Conservation (phyloP, 2,888 invertebrate species). For the Drosophila histrio region DNA sequence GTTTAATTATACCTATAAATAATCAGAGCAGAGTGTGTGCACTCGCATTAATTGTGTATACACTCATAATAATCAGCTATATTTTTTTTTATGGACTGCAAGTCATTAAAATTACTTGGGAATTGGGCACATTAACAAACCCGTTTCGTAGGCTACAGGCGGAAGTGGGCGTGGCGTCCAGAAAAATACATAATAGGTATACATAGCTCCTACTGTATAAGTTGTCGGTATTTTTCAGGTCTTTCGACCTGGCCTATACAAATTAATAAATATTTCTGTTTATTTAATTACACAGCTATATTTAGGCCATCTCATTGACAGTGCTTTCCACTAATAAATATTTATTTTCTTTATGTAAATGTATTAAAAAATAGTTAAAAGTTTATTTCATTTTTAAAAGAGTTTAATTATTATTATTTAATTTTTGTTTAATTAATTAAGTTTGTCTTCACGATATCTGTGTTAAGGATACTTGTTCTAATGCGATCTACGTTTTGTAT, state of each 20-base stretch:
- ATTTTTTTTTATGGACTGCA: slow-evolving; percentile 48
- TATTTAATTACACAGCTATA: not conserved
- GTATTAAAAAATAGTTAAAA: no score
- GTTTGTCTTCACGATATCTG: no score
- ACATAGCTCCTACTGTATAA: no score
- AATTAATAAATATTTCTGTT: not conserved
- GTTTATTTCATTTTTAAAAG: no score
- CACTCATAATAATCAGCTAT: slow-evolving; percentile 64
- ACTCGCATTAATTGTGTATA: slow-evolving; percentile 58
- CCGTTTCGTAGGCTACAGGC: slow-evolving; percentile 17
- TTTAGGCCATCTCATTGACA: not conserved
- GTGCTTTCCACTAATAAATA: not conserved
- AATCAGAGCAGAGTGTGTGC: slow-evolving; percentile 65
- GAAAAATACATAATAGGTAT: no score
- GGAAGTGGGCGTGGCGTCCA: slow-evolving; percentile 42
- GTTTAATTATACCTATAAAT: slow-evolving; percentile 76
- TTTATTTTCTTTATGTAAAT: not conserved
- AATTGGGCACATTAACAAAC: slow-evolving; percentile 41
- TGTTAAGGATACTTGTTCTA: no score
- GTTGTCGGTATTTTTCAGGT: not conserved
- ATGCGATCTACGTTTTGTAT: no score
- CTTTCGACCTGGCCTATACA: not conserved
- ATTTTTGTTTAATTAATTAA: no score
- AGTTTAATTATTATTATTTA: no score
- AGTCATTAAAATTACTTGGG: slow-evolving; percentile 57